These are phyloP conservation scores for Tyrannus savana DNA, from an alignment of 2,113 vertebrate species.

Conservation along the genomic window DNA sequence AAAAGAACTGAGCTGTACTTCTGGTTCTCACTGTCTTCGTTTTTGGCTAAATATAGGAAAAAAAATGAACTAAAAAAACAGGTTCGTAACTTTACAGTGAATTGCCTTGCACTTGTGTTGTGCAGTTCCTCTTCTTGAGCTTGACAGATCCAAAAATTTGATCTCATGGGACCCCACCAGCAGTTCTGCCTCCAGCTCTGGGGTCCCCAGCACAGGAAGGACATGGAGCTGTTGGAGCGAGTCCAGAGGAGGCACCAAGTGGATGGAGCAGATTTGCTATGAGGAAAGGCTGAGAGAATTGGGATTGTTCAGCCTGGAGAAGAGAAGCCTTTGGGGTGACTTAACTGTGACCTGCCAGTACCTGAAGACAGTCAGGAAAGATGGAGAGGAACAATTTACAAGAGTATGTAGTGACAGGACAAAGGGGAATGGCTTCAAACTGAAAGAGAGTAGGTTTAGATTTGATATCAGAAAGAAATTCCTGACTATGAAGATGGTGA, in stretches of 20 bases:
- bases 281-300: not conserved
- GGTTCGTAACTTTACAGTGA: not conserved
- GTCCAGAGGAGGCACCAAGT: not conserved
- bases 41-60: fast-evolving
- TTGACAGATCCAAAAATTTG: not conserved
- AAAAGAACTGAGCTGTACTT: not conserved
- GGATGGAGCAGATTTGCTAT: not conserved
- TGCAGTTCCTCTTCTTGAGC: not conserved
- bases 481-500: not conserved
- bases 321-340: not conserved
- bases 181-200: not conserved
- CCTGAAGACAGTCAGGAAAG: fast-evolving
- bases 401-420: not conserved
- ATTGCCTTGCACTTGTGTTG: not conserved
- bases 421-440: not conserved
- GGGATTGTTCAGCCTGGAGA: not conserved
- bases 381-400: not conserved
- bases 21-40: not conserved
- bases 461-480: not conserved
- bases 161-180: not conserved
- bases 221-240: fast-evolving
- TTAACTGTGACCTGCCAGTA: not conserved
- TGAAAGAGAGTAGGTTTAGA: not conserved
- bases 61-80: not conserved
- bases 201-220: not conserved